Evolutionary conservation across 2,113 vertebrate genomes (phyloP), one percentile per base, ranked within the genome.

Genomic region (Ia io): DNA sequence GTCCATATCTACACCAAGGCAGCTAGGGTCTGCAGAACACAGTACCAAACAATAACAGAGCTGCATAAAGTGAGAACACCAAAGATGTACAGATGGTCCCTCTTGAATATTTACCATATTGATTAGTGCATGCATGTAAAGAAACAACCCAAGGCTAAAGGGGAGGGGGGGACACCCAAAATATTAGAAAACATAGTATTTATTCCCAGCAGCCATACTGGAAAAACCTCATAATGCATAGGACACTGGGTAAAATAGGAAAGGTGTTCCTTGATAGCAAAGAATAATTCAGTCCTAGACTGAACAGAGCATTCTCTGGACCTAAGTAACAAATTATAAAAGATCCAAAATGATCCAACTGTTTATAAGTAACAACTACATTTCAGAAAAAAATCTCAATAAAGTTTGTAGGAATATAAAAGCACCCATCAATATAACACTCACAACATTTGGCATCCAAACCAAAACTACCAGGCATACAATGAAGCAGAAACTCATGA

Each of bases 351-450:
- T 83, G 32, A 91, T 69, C 35, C 59, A 67, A 59, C 9, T 59
- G 37, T 73, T 88, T 90, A 17, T 16, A 92, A 92, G 71, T 73
- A 96, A 91, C 30, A 76, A 85, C 13, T 69, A 37, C 11, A 28
- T 85, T 94, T 40, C 47, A 77, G 30, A 51, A 85, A 73, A 91
- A 92, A 94, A 85, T 28, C 25, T 51, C 67, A 94, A 44, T 32
- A 79, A 93, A 40, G 85, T 49, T 40, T 51, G 32, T 16, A 92
- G 56, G 20, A 59, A 78, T 78, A 49, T 47, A 69, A 59, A 91
- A 89, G 65, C 8, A 67, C 9, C 37, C n/a, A 86, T 30, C 47
- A 86, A 80, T 56, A 44, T 74, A 90, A 93, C 80, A 93, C 51
- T 94, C n/a, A 80, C 30, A 82, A 80, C 44, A 56, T 47, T 44